A percentile compares a stretch with the other conserved stretches of the same genome.
These are phyloP conservation scores for Gallinago media DNA, from an alignment of 2,113 vertebrate species.

Conservation along the genomic window DNA sequence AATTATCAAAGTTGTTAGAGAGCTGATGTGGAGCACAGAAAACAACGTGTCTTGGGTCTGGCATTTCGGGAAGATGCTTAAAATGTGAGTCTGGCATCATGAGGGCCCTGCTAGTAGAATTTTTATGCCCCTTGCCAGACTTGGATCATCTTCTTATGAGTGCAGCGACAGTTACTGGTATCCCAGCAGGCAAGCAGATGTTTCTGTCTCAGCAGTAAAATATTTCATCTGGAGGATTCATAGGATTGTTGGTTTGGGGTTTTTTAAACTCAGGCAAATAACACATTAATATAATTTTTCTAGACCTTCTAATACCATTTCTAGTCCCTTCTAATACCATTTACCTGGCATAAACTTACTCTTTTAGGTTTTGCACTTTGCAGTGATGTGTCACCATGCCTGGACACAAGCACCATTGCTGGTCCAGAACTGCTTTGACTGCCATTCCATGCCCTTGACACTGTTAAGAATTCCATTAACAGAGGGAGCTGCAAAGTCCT, in stretches of 20 bases:
- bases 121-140: neutral
- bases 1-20: neutral
- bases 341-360: neutral
- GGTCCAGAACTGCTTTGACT: neutral
- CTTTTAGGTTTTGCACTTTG: neutral
- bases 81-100: neutral
- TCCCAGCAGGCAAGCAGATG: neutral
- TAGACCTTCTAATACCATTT: neutral
- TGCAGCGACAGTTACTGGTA: neutral
- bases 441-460: neutral
- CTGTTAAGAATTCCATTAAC: neutral
- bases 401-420: neutral
- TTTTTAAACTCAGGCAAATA: neutral
- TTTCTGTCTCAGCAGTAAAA: neutral
- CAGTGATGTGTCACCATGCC: neutral
- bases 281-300: neutral
- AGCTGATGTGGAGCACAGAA: neutral
- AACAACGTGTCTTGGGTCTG: neutral
- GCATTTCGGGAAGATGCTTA: neutral
- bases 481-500: neutral
- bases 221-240: neutral
- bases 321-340: neutral
- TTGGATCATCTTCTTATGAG: neutral
- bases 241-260: neutral
- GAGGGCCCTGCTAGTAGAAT: neutral